phyloP scores from a whole-genome alignment of 2,888 invertebrate species.

The Synanthedon myopaeformis region DNA sequence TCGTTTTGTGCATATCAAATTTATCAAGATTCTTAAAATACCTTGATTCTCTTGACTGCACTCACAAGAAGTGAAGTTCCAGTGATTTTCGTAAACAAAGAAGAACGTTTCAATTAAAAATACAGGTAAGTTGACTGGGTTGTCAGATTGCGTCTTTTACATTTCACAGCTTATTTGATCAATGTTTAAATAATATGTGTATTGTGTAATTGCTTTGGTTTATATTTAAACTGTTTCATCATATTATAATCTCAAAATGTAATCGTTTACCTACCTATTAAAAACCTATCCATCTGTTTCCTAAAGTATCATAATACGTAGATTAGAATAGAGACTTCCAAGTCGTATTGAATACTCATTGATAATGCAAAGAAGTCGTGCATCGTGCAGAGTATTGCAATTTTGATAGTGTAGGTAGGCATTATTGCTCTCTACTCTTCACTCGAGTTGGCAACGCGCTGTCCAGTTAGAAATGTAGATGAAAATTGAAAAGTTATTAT shows the following conservation, averaged over 20 bases:
- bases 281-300: slow-evolving; percentile 24
- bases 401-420: slow-evolving; percentile 52
- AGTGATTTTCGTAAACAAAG: slow-evolving; percentile 55
- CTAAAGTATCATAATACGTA: slow-evolving; percentile 7
- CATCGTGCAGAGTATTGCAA: slow-evolving; percentile 14
- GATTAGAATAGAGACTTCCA: slow-evolving; percentile 13
- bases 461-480: slow-evolving; percentile 29
- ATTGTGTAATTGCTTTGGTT: slow-evolving; percentile 33
- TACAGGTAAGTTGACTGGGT: slow-evolving; percentile 57
- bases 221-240: too few relatives aligned
- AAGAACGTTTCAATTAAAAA: slow-evolving; percentile 48
- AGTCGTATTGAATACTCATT: slow-evolving; percentile 5
- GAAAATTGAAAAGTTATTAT: slow-evolving; percentile 41
- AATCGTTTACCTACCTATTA: too few relatives aligned
- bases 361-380: too few relatives aligned
- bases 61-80: slow-evolving; percentile 51
- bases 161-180: slow-evolving; percentile 40
- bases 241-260: too few relatives aligned
- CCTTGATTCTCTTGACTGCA: slow-evolving; percentile 48
- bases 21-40: slow-evolving; percentile 64
- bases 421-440: slow-evolving; percentile 21
- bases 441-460: slow-evolving; percentile 54
- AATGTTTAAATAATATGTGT: slow-evolving; percentile 25
- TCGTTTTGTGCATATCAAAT: slow-evolving; percentile 66
- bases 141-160: slow-evolving; percentile 67